Base-by-base conservation (phyloP, 1,140 invertebrate species). In the Monochamus saltuarius region DNA sequence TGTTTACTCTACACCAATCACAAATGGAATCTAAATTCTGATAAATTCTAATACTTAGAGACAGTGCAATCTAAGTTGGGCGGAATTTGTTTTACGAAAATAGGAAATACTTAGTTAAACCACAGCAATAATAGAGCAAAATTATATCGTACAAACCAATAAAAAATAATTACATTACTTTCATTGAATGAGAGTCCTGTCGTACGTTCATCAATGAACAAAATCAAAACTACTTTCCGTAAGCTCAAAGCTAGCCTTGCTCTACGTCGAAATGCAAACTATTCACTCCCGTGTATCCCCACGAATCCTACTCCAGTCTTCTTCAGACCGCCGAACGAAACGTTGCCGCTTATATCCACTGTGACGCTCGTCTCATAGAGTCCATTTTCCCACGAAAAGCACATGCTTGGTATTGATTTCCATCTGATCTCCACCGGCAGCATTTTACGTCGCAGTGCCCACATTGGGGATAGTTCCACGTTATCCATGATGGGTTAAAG, bases 371-470 rank as follows among this genome's bases (percentile, higher is more conserved):
- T 29, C 40, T 17, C 16, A 17, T 47, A 56, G 29, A 14, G 43
- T 7, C 11, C n/a, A 53, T 38, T 53, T 53, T 53, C 51, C 36
- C 22, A 13, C 22, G 39, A 40, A 42, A 34, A 39, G 56, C 38
- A 58, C 56, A 61, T 39, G 51, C 59, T 42, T 49, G 17, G 11
- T 36, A 46, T 52, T 29, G 37, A 52, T 52, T 54, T 42, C 8
- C 14, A 13, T 8, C 14, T 11, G 42, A 19, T 13, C 52, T 22
- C 52, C n/a, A 16, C 16, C 37, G 11, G 37, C 7, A 40, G 39
- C 52, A 54, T 16, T n/a, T 42, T 7, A 29, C 17, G 16, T n/a
- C 13, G 35, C 14, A 29, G 49, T 17, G 49, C 16, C 49, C 29
- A 22, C n/a, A 51, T n/a, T 14, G n/a, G 49, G 29, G 36, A 51